A percentile compares a stretch with the other conserved stretches of the same genome.
Conservation (phyloP, 2,797 vertebrate genomes). For the Oreonectes daqikongensis region DNA sequence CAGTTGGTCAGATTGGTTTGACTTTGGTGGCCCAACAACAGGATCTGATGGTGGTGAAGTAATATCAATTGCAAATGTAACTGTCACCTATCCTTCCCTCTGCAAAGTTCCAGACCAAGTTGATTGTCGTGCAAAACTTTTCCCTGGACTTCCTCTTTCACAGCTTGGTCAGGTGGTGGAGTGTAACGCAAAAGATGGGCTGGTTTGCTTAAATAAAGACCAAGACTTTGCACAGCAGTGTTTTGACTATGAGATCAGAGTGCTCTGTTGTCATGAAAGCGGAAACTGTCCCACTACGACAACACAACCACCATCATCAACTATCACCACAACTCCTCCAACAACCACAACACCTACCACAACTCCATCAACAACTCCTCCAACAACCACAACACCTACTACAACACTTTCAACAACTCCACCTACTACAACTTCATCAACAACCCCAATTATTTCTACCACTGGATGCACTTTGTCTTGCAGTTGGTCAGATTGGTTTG, state of each 20-base stretch:
- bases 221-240: slow-evolving; percentile 30
- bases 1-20: slow-evolving; percentile 44
- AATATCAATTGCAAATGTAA: background rate
- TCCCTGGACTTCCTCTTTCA: slow-evolving; percentile 38
- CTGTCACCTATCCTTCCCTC: background rate
- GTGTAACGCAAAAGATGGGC: slow-evolving; percentile 29
- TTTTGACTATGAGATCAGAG: slow-evolving; percentile 47
- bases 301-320: background rate
- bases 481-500: slow-evolving; percentile 19
- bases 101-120: slow-evolving; percentile 25
- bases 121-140: slow-evolving; percentile 41
- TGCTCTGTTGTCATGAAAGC: slow-evolving; percentile 36
- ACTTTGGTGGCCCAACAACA: slow-evolving; percentile 42
- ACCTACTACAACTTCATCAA: no score
- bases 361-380: no score
- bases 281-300: background rate
- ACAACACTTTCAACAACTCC: no score
- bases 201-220: slow-evolving; percentile 38
- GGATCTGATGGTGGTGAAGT: slow-evolving; percentile 46
- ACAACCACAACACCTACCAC: background rate
- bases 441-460: no score
- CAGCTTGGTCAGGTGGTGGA: slow-evolving; percentile 39
- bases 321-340: background rate
- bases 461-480: slow-evolving; percentile 48
- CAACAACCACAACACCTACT: no score